These are phyloP conservation scores for Scalopus aquaticus DNA, from an alignment of 2,113 vertebrate species.

Conservation along the genomic window DNA sequence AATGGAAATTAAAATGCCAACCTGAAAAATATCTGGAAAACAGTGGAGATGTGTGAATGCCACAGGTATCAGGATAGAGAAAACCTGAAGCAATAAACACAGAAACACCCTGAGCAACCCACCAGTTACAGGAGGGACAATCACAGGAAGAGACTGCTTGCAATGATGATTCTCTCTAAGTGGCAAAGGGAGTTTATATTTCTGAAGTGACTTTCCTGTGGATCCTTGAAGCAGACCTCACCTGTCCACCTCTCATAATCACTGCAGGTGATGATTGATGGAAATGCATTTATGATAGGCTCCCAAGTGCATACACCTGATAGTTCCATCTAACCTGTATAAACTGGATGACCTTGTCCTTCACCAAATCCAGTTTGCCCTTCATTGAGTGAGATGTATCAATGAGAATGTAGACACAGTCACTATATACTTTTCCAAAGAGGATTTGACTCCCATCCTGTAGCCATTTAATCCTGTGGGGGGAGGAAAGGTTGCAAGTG, in stretches of 20 bases:
- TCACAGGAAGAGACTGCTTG: background rate
- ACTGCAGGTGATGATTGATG: fast-evolving
- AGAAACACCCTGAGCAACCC: too few species aligned
- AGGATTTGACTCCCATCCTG: conserved; percentile 85
- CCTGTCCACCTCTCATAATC: background rate
- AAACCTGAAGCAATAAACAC: background rate
- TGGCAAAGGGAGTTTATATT: background rate
- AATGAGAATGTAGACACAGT: conserved; percentile 86
- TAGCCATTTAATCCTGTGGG: conserved; percentile 86
- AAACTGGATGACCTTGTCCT: conserved; percentile 86
- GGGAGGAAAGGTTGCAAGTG: background rate
- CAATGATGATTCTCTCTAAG: background rate
- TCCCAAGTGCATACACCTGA: background rate
- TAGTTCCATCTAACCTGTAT: conserved; percentile 82
- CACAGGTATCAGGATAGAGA: background rate
- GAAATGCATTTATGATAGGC: background rate
- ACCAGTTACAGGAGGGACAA: background rate
- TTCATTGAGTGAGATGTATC: conserved; percentile 91
- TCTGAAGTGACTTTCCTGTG: background rate
- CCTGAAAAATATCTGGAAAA: background rate
- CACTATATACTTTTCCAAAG: conserved; percentile 86
- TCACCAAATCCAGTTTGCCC: conserved; percentile 86
- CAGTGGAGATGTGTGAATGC: fast-evolving
- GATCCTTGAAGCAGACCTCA: background rate
- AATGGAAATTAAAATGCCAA: background rate